Base-by-base conservation (phyloP, 2,888 invertebrate genomes). In the Aleiodes alternator region DNA sequence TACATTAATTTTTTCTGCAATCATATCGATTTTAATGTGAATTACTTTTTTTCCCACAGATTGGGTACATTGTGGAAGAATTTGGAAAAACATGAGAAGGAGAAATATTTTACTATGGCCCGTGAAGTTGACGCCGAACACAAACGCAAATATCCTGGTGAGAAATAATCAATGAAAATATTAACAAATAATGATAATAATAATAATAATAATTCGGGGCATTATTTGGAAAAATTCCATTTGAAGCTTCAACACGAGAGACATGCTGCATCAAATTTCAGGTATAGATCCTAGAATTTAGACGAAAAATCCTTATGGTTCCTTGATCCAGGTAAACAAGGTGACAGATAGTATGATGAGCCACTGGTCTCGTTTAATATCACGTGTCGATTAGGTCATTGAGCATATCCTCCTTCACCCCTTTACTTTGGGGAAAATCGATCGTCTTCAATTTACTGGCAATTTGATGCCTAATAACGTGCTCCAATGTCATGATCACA, bases 71-170 rank as follows among this genome's bases (percentile, higher is more conserved):
- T 92, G 79, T 93, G 93, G 93, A 92, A 92, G 84, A 90, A 88
- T 74, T 90, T 93, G 87, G 86, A 90, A 8, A 87, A 90, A 69
- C 90, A 90, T n/a, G 89, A 90, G 68, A 92, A 92, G 84, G 91
- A 90, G 78, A 90, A 90, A 80, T 93, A 92, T 85, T 93, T 92
- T 81, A 88, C 90, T 14, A 87, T 91, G 76, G 92, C 93, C 3
- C 90, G 92, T 77, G 88, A 90, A 78, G 92, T 92, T 43, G 92
- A 92, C 80, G 90, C 90, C 43, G 92, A 92, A 79, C 93, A 93
- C 86, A 93, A 93, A 87, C 90, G 90, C 82, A 92, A 92, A 86
- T 93, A 92, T 88, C 93, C 93, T 77, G 91, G 92, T 92, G 88
- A 85, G 89, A 84, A n/a, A 48, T 71, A n/a, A 14, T 53, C 11